Evolutionary conservation across 1,140 invertebrate genomes (phyloP).

Genomic region (Camponotus vicinus): DNA sequence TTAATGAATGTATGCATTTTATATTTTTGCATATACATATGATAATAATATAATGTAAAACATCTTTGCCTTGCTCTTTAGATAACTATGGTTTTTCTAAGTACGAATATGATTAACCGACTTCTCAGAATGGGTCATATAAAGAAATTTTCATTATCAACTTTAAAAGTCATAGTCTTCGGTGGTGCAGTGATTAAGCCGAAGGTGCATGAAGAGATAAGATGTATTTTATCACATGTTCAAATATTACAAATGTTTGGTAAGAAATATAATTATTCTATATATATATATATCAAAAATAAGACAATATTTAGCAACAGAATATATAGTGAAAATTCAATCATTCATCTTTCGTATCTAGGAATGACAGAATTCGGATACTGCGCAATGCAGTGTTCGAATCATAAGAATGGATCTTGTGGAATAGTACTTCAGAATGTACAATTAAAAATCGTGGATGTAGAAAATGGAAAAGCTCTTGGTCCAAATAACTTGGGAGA

Average conservation of each 20-base stretch:
- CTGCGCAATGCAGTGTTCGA: conserved; percentile 11
- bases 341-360: not conserved
- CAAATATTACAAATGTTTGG: conserved; percentile 72
- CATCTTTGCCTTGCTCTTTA: no score
- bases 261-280: conserved; percentile 34
- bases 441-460: conserved; percentile 81
- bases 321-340: no score
- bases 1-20: no score
- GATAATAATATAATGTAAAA: no score
- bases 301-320: no score
- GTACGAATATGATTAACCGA: no score
- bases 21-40: no score
- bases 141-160: conserved; percentile 48
- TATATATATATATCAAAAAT: not conserved
- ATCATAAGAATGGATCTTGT: conserved; percentile 73
- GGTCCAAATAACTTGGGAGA: conserved; percentile 85
- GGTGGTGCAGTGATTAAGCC: conserved; percentile 78
- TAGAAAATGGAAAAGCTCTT: conserved; percentile 77
- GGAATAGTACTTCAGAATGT: conserved; percentile 72
- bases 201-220: conserved; percentile 60
- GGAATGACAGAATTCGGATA: conserved; percentile 76
- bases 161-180: conserved; percentile 58
- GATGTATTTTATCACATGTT: conserved; percentile 57
- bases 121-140: conserved; percentile 46
- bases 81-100: no score